Conservation (phyloP, 2,797 vertebrate genomes). For the Acipenser oxyrinchus region DNA sequence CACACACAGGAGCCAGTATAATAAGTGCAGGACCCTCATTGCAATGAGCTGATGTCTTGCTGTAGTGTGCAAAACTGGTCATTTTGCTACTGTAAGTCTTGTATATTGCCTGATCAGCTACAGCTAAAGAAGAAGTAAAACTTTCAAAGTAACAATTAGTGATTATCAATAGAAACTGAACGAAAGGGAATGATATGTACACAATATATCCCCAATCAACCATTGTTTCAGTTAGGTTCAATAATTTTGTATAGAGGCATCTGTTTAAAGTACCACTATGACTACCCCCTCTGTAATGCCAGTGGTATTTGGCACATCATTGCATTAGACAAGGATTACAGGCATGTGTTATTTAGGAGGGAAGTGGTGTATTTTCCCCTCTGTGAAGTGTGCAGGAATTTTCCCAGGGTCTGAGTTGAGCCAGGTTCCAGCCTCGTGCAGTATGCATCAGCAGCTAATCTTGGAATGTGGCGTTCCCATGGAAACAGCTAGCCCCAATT, state of each 20-base stretch:
- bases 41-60: background rate
- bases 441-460: conserved; percentile 55
- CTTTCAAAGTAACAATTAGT: background rate
- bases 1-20: background rate
- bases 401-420: conserved; percentile 42
- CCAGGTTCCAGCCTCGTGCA: conserved; percentile 41
- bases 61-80: background rate
- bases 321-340: conserved; percentile 5
- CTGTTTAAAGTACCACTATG: background rate
- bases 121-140: background rate
- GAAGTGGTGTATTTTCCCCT: background rate
- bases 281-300: background rate
- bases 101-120: too few species aligned
- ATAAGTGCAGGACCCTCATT: background rate
- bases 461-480: conserved; percentile 57
- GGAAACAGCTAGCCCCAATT: conserved; percentile 51
- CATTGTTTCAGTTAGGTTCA: background rate
- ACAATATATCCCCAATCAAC: background rate
- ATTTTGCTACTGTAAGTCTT: background rate
- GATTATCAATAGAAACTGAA: background rate
- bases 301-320: background rate
- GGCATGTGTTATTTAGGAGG: background rate
- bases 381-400: conserved; percentile 44
- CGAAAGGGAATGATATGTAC: background rate
- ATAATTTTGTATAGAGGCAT: background rate